Conservation (phyloP, 2,888 invertebrate species). For the Lithodes maja region DNA sequence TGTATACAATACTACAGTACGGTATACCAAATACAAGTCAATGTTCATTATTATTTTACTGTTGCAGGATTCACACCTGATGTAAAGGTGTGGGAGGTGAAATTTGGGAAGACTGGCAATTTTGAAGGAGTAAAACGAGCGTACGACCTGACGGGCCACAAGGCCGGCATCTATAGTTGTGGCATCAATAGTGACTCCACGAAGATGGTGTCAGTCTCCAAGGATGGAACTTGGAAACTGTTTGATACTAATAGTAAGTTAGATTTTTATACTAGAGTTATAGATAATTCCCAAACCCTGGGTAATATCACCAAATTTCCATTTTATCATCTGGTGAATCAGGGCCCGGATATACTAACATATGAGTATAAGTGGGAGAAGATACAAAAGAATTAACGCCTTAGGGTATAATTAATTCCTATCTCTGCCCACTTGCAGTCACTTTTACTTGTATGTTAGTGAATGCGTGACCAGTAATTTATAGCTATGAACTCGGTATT, state of each 20-base stretch:
- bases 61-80: constrained; percentile 80
- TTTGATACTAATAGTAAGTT: constrained; percentile 87
- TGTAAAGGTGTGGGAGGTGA: constrained; percentile 88
- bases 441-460: no score
- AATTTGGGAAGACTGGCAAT: constrained; percentile 83
- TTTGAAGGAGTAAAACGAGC: constrained; percentile 85
- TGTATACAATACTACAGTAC: no score
- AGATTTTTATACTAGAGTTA: constrained; percentile 67
- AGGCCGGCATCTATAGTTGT: constrained; percentile 86
- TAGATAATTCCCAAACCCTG: neutral
- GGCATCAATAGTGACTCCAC: constrained; percentile 88
- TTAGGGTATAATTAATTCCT: no score
- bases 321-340: no score
- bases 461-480: no score
- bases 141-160: constrained; percentile 87
- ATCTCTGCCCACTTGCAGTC: no score
- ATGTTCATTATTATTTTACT: neutral
- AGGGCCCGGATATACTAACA: no score
- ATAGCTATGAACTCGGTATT: no score
- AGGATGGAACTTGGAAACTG: constrained; percentile 90
- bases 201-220: constrained; percentile 88
- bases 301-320: no score
- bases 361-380: no score
- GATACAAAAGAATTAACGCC: no score
- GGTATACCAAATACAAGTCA: no score